Evolutionary conservation across 1,140 invertebrate species (phyloP).

Genomic region (Bathynomus jamesi): DNA sequence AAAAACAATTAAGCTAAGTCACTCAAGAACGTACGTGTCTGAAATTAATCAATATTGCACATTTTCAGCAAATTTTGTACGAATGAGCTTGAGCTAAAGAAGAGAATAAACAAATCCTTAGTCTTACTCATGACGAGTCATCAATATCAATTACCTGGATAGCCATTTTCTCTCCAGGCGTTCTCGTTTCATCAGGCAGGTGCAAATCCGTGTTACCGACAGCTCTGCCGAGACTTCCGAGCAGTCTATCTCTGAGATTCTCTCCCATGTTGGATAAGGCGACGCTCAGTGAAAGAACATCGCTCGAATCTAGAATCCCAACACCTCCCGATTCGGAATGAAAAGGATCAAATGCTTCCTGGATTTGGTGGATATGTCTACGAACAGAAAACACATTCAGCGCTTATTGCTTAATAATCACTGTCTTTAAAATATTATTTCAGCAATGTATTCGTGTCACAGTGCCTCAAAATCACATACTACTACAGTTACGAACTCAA

Average conservation of each 20-base stretch:
- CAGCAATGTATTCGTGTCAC: background rate
- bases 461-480: background rate
- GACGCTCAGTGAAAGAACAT: conserved; percentile 21
- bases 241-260: conserved; percentile 23
- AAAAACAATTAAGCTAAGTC: too few species aligned
- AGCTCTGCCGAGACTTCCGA: conserved; percentile 38
- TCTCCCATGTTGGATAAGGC: conserved; percentile 17
- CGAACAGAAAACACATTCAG: too few species aligned
- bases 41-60: too few species aligned
- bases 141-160: too few species aligned
- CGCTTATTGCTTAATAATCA: conserved; percentile 45
- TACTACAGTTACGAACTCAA: background rate
- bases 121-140: too few species aligned
- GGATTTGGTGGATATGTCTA: conserved; percentile 42
- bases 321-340: conserved; percentile 13
- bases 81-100: too few species aligned
- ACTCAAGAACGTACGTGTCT: too few species aligned
- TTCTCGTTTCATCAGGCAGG: conserved; percentile 36
- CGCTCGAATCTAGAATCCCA: conserved; percentile 14
- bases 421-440: conserved; percentile 5
- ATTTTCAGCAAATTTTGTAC: too few species aligned
- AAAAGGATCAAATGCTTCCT: conserved; percentile 43
- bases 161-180: conserved; percentile 40
- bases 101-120: too few species aligned
- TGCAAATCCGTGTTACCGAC: conserved; percentile 25